phyloP scores from a whole-genome alignment of 2,797 vertebrate species.

The Erethizon dorsatum region DNA sequence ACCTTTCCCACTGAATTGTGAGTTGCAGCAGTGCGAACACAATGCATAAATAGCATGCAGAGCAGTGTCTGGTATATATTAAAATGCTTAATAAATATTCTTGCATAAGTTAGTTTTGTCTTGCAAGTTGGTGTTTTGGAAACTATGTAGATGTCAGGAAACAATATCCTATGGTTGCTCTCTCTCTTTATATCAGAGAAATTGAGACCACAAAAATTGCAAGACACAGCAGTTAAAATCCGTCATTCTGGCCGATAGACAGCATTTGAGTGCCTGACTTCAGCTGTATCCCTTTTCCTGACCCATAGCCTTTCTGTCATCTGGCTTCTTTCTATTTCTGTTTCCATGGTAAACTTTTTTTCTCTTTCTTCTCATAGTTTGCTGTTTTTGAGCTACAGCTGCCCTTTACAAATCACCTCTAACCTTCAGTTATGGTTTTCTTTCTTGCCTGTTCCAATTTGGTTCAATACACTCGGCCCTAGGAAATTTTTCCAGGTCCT shows the following conservation, averaged over 20 bases:
- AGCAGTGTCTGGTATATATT: not conserved
- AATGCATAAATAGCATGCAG: not conserved
- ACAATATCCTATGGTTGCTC: not conserved
- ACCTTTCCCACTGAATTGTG: not conserved
- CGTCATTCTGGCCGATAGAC: not conserved
- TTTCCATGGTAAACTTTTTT: not conserved
- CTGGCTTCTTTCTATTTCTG: constrained; percentile 1
- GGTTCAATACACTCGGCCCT: not conserved
- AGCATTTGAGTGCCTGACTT: not conserved
- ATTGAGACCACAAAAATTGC: not conserved
- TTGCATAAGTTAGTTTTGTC: constrained; percentile 24
- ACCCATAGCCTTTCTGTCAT: not conserved
- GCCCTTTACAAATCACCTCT: constrained; percentile 38
- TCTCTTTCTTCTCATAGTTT: not conserved
- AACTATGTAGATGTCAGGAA: not conserved
- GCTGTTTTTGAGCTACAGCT: constrained; percentile 16
- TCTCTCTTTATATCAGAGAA: constrained; percentile 19
- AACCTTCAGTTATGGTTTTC: not conserved
- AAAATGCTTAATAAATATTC: constrained; percentile 55
- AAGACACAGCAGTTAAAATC: not conserved
- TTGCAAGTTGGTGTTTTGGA: constrained; percentile 25
- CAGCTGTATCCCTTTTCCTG: not conserved
- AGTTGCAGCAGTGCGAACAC: not conserved
- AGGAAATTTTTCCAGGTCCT: not conserved
- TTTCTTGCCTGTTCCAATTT: not conserved